phyloP scores from a whole-genome alignment of 2,797 vertebrate species.

The Muraenolepis orangiensis region DNA sequence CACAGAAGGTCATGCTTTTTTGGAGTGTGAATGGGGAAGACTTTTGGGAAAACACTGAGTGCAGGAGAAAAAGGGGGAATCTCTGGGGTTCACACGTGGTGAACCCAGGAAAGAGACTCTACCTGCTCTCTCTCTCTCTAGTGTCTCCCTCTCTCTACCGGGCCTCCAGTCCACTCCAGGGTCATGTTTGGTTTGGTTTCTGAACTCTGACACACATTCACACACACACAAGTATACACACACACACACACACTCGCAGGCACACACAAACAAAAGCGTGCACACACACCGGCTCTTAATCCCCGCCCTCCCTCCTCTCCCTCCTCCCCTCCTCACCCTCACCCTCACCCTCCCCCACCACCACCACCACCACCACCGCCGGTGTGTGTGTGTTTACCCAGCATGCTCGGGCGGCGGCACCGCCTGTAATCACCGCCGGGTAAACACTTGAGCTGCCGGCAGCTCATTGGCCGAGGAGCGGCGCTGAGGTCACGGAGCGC shows the following conservation, averaged over 20 bases:
- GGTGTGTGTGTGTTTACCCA: conserved; percentile 53
- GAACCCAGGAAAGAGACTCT: too few species aligned
- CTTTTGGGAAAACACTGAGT: conserved; percentile 2
- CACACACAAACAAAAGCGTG: background rate
- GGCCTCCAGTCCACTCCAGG: background rate
- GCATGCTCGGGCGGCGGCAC: conserved; percentile 35
- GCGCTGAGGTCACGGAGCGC: conserved; percentile 46
- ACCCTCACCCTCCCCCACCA: too few species aligned
- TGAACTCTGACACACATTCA: background rate
- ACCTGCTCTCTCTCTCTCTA: background rate
- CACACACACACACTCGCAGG: conserved; percentile 6
- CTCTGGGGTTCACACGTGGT: conserved; percentile 16
- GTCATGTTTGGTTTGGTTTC: background rate
- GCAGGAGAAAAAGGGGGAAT: background rate
- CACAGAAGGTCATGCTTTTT: background rate
- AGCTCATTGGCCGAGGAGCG: conserved; percentile 4
- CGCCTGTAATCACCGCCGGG: conserved; percentile 46
- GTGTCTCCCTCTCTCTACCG: too few species aligned
- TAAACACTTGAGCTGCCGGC: conserved; percentile 53
- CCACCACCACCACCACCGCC: too few species aligned
- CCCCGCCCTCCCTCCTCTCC: too few species aligned
- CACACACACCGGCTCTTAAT: background rate
- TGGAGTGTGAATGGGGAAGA: background rate
- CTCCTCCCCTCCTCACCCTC: too few species aligned
- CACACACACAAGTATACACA: conserved; percentile 20